Percentiles rank a stretch among this genome's conserved stretches.
Evolutionary conservation across 2,113 vertebrate genomes (phyloP).

Genomic region (Hypanus sabinus): DNA sequence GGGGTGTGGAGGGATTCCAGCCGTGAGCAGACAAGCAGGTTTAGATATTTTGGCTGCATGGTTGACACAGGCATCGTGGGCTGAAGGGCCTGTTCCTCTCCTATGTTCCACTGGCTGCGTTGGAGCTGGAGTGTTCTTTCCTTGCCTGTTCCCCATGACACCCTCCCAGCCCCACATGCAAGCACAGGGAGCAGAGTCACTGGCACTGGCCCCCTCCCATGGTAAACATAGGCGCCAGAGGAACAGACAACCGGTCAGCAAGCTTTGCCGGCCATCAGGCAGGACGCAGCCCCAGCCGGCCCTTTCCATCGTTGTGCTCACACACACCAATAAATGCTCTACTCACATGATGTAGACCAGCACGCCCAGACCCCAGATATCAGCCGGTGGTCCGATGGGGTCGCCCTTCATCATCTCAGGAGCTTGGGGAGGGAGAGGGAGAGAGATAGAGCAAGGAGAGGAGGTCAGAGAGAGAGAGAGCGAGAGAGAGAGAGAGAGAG

Average conservation of each 20-base stretch:
- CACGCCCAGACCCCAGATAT: slow-evolving; percentile 87
- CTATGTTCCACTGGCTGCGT: no score
- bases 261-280: background rate
- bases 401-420: slow-evolving; percentile 96
- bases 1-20: no score
- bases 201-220: background rate
- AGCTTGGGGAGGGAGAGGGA: slow-evolving; percentile 55
- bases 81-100: no score
- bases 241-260: background rate
- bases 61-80: no score
- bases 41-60: no score
- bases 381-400: slow-evolving; percentile 84
- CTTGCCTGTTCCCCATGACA: background rate
- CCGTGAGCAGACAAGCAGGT: no score
- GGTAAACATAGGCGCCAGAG: background rate
- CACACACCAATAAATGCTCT: background rate
- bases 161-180: background rate
- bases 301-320: slow-evolving; percentile 20
- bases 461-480: background rate
- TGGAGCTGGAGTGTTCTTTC: no score
- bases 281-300: background rate
- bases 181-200: background rate
- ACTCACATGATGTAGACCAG: slow-evolving; percentile 94
- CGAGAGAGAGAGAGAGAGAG: background rate
- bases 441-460: slow-evolving; percentile 21